Evolutionary conservation across 2,797 vertebrate species (phyloP).

Genomic region (Periparus ater): DNA sequence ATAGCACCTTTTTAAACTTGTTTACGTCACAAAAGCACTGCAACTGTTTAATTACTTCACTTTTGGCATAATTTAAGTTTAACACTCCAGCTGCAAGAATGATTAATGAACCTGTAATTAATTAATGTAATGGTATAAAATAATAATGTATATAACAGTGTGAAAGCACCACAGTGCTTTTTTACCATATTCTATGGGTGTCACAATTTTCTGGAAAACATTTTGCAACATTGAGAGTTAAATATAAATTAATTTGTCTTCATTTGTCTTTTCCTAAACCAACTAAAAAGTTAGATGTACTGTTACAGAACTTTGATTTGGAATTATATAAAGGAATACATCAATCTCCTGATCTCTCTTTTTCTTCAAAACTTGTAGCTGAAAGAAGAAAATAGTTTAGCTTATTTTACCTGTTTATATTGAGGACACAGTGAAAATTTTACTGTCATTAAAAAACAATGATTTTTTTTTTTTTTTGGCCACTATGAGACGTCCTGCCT

Average conservation of each 20-base stretch:
- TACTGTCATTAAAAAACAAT: not conserved
- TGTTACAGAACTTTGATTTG: conserved; percentile 22
- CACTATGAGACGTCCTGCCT: not conserved
- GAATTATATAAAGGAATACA: not conserved
- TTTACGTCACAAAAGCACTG: conserved; percentile 59
- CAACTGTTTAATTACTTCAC: conserved; percentile 70
- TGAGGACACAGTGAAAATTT: not conserved
- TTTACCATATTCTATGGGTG: not conserved
- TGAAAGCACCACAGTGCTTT: conserved; percentile 12
- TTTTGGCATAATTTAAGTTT: conserved; percentile 65
- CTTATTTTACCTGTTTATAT: not conserved
- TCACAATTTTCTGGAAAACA: conserved; percentile 36
- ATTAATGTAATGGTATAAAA: conserved; percentile 39
- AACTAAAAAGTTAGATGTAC: not conserved
- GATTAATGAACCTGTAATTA: conserved; percentile 70
- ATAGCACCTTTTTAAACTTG: conserved; percentile 43
- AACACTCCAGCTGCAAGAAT: conserved; percentile 69
- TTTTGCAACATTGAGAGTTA: conserved; percentile 51
- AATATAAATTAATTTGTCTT: conserved; percentile 48
- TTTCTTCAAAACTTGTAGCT: not conserved
- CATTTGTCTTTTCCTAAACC: conserved; percentile 1
- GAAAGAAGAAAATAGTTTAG: not conserved
- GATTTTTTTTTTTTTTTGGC: not conserved
- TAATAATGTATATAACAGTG: conserved; percentile 40
- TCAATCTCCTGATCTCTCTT: not conserved